These are phyloP conservation scores for Porites cylindrica DNA, from an alignment of 92 coral and sea anemone genomes.

Conservation along the genomic window DNA sequence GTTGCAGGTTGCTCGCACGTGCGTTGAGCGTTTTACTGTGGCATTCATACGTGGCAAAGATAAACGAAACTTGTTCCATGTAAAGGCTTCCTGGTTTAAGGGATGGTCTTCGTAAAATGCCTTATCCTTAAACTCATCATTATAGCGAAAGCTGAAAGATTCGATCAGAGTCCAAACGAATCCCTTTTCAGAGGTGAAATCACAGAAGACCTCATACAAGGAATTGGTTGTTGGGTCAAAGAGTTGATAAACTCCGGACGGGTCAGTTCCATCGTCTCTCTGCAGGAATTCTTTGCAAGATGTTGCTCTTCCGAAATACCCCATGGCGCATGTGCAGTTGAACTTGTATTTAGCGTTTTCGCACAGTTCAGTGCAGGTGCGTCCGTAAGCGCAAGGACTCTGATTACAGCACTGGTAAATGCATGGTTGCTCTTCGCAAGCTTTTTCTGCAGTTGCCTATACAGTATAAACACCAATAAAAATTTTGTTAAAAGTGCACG, in stretches of 20 bases:
- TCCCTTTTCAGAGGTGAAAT: conserved; percentile 48
- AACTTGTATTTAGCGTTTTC: conserved; percentile 62
- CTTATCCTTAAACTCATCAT: not conserved
- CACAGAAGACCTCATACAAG: conserved; percentile 28
- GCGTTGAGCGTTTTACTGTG: conserved; percentile 33
- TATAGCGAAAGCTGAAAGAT: conserved; percentile 49
- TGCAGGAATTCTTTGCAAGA: conserved; percentile 4
- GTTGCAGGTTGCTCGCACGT: conserved; percentile 60
- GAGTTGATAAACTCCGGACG: conserved; percentile 16
- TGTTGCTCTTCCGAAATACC: conserved; percentile 20
- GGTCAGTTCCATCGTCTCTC: not conserved
- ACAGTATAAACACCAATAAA: too few species aligned
- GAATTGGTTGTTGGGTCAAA: conserved; percentile 5
- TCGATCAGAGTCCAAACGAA: conserved; percentile 68
- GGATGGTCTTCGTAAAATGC: conserved; percentile 29
- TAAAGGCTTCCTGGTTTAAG: conserved; percentile 20
- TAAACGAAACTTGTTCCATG: conserved; percentile 54
- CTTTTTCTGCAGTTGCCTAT: not conserved
- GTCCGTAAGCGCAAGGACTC: conserved; percentile 50
- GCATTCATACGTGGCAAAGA: conserved; percentile 31
- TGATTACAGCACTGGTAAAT: conserved; percentile 52
- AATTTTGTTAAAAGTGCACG: too few species aligned
- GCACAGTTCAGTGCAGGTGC: conserved; percentile 60
- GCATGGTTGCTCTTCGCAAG: conserved; percentile 28
- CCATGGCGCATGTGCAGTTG: conserved; percentile 45